Evolutionary conservation across 2,113 vertebrate genomes (phyloP).

Genomic region (Silurus asotus): DNA sequence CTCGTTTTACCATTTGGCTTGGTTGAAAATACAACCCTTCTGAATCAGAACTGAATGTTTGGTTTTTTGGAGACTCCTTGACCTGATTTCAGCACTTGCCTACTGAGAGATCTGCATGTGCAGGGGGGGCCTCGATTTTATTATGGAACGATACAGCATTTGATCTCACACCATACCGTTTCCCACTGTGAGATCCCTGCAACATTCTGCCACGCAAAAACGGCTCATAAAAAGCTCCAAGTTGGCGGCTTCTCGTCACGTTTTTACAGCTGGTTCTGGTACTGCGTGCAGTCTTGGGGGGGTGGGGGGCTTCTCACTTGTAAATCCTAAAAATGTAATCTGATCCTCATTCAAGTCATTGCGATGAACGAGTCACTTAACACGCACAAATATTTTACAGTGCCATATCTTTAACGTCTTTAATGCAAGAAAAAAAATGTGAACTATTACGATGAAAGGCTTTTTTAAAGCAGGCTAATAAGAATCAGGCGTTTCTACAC

Average conservation of each 20-base stretch:
- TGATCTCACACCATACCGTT: constrained; percentile 59
- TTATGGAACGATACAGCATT: constrained; percentile 68
- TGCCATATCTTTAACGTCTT: constrained; percentile 16
- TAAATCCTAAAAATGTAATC: constrained; percentile 1
- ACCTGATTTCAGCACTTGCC: constrained; percentile 1
- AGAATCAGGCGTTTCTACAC: constrained; percentile 3
- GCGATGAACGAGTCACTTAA: constrained; percentile 5
- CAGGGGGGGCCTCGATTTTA: constrained; percentile 61
- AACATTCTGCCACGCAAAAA: constrained; percentile 32
- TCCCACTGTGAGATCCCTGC: constrained; percentile 30
- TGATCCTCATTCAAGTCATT: not conserved
- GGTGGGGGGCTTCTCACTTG: not conserved
- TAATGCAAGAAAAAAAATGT: not conserved
- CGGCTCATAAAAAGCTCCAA: constrained; percentile 44
- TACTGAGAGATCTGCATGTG: constrained; percentile 16
- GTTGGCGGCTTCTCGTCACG: constrained; percentile 38
- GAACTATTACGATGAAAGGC: not conserved
- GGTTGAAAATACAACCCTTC: too few species aligned
- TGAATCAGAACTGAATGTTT: not conserved
- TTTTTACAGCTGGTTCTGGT: constrained; percentile 51
- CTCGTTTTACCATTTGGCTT: not conserved
- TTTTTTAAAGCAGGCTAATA: constrained; percentile 7
- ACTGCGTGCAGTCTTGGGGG: not conserved
- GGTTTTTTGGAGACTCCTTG: not conserved
- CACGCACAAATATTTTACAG: constrained; percentile 12